phyloP scores from a whole-genome alignment of 2,113 vertebrate genomes.

The Campylomormyrus tamandua region DNA sequence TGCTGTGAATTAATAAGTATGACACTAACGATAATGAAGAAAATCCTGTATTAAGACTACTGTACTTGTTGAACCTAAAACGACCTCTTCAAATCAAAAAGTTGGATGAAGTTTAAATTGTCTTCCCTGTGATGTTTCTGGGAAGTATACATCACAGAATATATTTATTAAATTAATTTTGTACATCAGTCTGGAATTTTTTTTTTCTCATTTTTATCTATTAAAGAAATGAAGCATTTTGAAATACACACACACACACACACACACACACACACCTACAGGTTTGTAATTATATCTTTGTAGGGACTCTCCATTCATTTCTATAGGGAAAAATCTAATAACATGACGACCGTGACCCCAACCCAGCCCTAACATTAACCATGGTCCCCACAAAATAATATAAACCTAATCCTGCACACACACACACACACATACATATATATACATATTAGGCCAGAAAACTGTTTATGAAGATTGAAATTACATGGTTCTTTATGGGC shows the following conservation, averaged over 20 bases:
- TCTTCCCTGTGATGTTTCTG: slow-evolving; percentile 20
- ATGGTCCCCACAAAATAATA: too few relatives aligned
- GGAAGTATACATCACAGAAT: slow-evolving; percentile 19
- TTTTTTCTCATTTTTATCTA: background rate
- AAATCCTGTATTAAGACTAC: slow-evolving; percentile 6
- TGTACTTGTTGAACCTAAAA: slow-evolving; percentile 12
- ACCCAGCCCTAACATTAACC: too few relatives aligned
- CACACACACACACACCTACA: background rate
- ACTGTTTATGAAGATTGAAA: background rate
- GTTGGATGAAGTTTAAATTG: slow-evolving; percentile 16
- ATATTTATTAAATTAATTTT: slow-evolving; percentile 27
- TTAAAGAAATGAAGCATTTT: background rate
- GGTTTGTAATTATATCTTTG: too few relatives aligned
- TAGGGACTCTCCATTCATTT: too few relatives aligned
- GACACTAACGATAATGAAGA: background rate
- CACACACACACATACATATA: background rate
- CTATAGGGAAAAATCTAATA: too few relatives aligned
- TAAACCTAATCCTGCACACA: background rate
- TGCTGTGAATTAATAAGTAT: slow-evolving; percentile 4
- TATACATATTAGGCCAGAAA: background rate
- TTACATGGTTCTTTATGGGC: background rate
- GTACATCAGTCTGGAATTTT: slow-evolving; percentile 5
- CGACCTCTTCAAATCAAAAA: slow-evolving; percentile 8
- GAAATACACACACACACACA: background rate
- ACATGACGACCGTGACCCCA: too few relatives aligned